Base-by-base conservation (phyloP, 37 sponge, comb jelly and placozoan species). In the Mnemiopsis leidyi region DNA sequence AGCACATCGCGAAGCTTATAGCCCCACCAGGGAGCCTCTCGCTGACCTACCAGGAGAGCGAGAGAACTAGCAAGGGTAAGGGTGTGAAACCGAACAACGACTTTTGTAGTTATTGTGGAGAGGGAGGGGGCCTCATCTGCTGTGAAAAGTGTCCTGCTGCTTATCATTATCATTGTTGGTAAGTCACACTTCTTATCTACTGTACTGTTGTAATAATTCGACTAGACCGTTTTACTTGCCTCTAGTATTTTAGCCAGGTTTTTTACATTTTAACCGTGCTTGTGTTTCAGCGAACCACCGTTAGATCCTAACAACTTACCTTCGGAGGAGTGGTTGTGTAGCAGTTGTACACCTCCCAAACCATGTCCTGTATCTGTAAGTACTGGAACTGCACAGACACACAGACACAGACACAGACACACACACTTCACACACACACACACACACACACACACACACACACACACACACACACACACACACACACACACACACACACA, bases 261-360 rank as follows among this genome's bases (percentile, higher is more conserved):
- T n/a, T n/a, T n/a, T n/a, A n/a, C n/a, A n/a, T n/a, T 36, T 23
- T 32, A 79, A 2, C 29, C 76, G 16, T 73, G 76, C 16, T 31
- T 30, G 76, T 35, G 24, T 21, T 37, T 26, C 69, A 97, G 97
- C 94, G 97, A 97, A 48, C 97, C 97, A 32, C 97, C 97, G 20
- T 69, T 97, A 28, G 96, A 96, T 26, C 96, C 95, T 18, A 94
- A 93, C 94, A 93, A 95, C 93, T 61, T 97, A 21, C 97, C 97
- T n/a, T 94, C 95, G 68, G 97, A 96, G 20, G 97, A 97, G 31
- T 97, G 97, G 97, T 76, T 96, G 33, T 97, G 97, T 94, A 93
- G 94, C 18, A 95, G 94, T 7, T 97, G 97, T 35, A 82, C 33
- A 38, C 85, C 40, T 26, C 69, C 38, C 32, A 24, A 68, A 36